These are phyloP conservation scores for Eurytoma adleriae DNA, from an alignment of 2,888 invertebrate genomes.

Conservation along the genomic window DNA sequence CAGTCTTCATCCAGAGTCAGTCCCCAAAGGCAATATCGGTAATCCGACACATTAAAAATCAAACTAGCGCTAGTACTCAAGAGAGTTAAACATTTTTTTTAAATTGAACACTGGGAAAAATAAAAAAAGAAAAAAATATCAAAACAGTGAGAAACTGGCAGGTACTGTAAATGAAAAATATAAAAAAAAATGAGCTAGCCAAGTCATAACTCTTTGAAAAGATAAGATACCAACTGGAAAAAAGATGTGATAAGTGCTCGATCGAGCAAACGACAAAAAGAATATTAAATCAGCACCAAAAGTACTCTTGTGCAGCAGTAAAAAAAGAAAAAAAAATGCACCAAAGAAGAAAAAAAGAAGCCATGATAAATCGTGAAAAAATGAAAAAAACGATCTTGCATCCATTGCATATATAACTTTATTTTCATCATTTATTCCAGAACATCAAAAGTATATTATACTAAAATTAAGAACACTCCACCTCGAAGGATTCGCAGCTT, in stretches of 20 bases:
- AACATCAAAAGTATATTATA: constrained; percentile 58
- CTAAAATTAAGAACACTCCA: constrained; percentile 58
- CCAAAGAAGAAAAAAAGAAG: constrained; percentile 5
- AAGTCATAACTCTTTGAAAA: too few species aligned
- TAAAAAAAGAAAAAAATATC: background rate
- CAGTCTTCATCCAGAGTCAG: constrained; percentile 62
- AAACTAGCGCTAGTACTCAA: constrained; percentile 5
- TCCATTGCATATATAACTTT: constrained; percentile 57
- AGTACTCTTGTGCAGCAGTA: too few species aligned
- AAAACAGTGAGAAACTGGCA: background rate
- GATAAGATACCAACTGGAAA: too few species aligned
- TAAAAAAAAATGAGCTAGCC: too few species aligned
- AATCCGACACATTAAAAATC: constrained; percentile 32
- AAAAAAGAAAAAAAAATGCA: background rate
- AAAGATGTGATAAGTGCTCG: too few species aligned
- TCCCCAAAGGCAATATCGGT: constrained; percentile 57
- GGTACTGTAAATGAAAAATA: background rate
- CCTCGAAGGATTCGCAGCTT: constrained; percentile 55
- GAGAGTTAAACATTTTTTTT: too few species aligned
- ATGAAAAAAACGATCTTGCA: constrained; percentile 25
- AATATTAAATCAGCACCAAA: too few species aligned
- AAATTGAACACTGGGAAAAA: background rate
- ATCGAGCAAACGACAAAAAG: too few species aligned
- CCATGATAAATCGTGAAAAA: background rate
- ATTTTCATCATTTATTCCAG: constrained; percentile 57